Conservation (phyloP, 2,888 invertebrate genomes). For the Dusona sp. region DNA sequence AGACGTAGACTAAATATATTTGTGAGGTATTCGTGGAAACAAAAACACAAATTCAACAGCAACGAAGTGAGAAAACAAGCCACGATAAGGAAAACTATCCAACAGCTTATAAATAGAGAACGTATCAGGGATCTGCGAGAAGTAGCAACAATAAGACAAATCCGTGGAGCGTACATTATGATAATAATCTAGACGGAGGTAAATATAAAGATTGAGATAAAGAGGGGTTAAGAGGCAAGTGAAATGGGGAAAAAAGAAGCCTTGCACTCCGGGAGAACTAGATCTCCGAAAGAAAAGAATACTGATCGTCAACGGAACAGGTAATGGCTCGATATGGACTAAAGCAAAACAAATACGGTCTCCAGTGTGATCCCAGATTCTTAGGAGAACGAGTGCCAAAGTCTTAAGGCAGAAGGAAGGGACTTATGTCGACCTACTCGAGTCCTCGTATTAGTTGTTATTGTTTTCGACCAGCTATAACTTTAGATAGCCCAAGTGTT, state of each 20-base stretch:
- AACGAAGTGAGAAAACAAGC: slow-evolving; percentile 30
- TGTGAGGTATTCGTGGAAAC: slow-evolving; percentile 33
- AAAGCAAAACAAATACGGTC: slow-evolving; percentile 11
- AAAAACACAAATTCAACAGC: slow-evolving; percentile 23
- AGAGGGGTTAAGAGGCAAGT: slow-evolving; percentile 28
- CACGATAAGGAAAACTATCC: slow-evolving; percentile 23
- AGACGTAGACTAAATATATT: slow-evolving; percentile 23
- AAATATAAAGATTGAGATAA: slow-evolving; percentile 1
- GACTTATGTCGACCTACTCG: neutral
- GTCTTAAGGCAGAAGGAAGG: neutral
- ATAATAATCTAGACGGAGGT: slow-evolving; percentile 44
- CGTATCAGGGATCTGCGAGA: slow-evolving; percentile 6
- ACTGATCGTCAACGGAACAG: slow-evolving; percentile 10
- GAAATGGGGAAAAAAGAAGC: slow-evolving; percentile 47
- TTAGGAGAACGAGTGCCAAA: neutral
- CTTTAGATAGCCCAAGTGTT: neutral
- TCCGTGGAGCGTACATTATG: slow-evolving; percentile 53
- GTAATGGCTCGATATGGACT: neutral
- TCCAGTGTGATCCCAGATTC: neutral
- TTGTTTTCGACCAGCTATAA: slow-evolving; percentile 6
- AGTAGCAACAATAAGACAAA: slow-evolving; percentile 62
- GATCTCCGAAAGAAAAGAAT: neutral
- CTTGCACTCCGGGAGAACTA: neutral
- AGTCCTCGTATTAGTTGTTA: neutral
- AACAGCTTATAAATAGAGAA: slow-evolving; percentile 23